Evolutionary conservation across 2,888 invertebrate species (phyloP).

Genomic region (Drosophila limbata): DNA sequence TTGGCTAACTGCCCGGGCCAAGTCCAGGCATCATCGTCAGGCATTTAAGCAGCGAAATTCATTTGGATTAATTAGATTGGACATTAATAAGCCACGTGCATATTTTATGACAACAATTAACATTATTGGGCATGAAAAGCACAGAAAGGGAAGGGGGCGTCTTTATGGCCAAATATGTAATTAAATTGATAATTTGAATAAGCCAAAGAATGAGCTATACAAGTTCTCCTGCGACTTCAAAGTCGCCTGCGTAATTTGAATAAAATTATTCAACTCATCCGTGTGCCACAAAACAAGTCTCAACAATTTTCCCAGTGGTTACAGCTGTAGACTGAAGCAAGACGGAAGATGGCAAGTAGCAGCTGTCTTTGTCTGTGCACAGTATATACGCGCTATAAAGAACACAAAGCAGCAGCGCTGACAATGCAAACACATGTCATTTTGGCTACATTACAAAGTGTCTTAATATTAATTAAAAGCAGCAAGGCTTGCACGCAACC

Average conservation of each 20-base stretch:
- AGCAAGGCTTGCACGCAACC: conserved; percentile 46
- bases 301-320: not conserved
- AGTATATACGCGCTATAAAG: conserved; percentile 7
- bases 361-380: conserved; percentile 21
- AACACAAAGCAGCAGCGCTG: conserved; percentile 39
- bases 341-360: conserved; percentile 2
- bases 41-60: conserved; percentile 13
- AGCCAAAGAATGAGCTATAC: conserved; percentile 11
- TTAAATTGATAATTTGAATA: conserved; percentile 48
- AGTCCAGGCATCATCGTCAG: not conserved
- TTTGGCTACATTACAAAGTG: conserved; percentile 62
- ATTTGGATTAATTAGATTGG: conserved; percentile 52
- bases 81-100: conserved; percentile 55
- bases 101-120: conserved; percentile 45
- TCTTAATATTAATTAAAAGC: conserved; percentile 78
- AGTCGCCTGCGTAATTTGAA: conserved; percentile 33
- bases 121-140: conserved; percentile 19
- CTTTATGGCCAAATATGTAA: conserved; percentile 38
- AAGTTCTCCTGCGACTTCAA: conserved; percentile 21
- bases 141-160: not conserved
- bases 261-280: conserved; percentile 41
- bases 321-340: not conserved
- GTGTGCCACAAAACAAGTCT: conserved; percentile 15
- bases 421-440: conserved; percentile 70
- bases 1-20: conserved; percentile 7